These are phyloP conservation scores for Myocastor coypus DNA, from an alignment of 2,113 vertebrate genomes.

Conservation along the genomic window DNA sequence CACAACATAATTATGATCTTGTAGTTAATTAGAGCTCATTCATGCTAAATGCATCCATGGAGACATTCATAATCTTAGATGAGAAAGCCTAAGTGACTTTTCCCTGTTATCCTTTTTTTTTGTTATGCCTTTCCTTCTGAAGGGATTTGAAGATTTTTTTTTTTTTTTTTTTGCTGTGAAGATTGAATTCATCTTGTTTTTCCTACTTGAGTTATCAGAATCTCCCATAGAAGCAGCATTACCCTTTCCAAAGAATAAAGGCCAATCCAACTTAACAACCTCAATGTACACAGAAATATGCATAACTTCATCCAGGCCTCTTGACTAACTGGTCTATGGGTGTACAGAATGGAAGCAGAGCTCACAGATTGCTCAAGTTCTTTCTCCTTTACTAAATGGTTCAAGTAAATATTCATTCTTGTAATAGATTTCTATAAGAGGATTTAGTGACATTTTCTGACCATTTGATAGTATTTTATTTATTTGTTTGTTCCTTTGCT, in stretches of 20 bases:
- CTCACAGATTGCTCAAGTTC: background rate
- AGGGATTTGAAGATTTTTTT: background rate
- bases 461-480: background rate
- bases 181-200: constrained; percentile 6
- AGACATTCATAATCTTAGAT: constrained; percentile 55
- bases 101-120: constrained; percentile 19
- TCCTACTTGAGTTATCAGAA: background rate
- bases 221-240: background rate
- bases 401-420: constrained; percentile 22
- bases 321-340: background rate
- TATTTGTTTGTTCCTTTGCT: background rate
- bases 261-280: background rate
- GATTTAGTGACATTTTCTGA: constrained; percentile 25
- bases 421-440: background rate
- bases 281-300: background rate
- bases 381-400: background rate
- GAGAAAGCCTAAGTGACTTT: constrained; percentile 24
- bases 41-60: constrained; percentile 40
- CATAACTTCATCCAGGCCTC: background rate
- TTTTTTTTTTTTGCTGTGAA: constrained; percentile 27
- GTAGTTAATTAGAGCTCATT: constrained; percentile 48
- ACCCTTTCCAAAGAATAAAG: background rate
- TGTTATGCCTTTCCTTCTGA: background rate
- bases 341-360: background rate
- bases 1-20: constrained; percentile 49